Evolutionary conservation across 2,113 vertebrate species (phyloP).

Genomic region (Phoxinus phoxinus): DNA sequence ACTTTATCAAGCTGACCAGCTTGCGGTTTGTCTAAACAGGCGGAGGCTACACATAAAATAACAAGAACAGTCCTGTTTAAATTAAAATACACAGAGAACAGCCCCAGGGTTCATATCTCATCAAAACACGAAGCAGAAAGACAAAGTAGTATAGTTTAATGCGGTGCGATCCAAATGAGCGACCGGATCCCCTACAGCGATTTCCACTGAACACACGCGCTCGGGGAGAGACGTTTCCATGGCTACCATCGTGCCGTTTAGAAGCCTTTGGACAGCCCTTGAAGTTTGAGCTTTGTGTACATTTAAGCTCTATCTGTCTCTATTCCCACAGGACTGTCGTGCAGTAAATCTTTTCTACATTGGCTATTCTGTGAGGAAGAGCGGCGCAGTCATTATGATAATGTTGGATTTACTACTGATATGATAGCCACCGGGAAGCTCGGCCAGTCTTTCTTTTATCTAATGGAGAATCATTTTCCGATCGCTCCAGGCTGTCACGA

Average conservation of each 20-base stretch:
- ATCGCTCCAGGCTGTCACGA: conserved; percentile 23
- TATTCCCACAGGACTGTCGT: background rate
- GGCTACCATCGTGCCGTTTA: conserved; percentile 43
- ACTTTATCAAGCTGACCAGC: conserved; percentile 1
- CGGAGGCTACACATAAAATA: background rate
- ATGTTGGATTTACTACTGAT: conserved; percentile 21
- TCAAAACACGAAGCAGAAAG: conserved; percentile 13
- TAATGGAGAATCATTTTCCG: conserved; percentile 4
- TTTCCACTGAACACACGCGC: conserved; percentile 16
- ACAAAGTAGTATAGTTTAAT: background rate
- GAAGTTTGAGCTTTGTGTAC: conserved; percentile 21
- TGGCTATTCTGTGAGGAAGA: background rate
- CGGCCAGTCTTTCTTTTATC: conserved; percentile 20
- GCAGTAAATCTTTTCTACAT: background rate
- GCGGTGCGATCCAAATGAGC: conserved; percentile 40
- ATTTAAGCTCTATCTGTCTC: conserved; percentile 26
- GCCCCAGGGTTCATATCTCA: background rate
- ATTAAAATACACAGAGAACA: conserved; percentile 29
- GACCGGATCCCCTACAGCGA: conserved; percentile 7
- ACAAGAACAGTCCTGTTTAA: conserved; percentile 1
- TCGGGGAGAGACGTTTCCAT: conserved; percentile 39
- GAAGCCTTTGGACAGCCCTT: conserved; percentile 29
- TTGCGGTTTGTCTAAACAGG: background rate
- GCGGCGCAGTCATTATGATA: background rate
- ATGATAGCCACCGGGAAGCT: background rate